Conservation (phyloP, 2,113 vertebrate genomes). For the Oncorhynchus clarkii region DNA sequence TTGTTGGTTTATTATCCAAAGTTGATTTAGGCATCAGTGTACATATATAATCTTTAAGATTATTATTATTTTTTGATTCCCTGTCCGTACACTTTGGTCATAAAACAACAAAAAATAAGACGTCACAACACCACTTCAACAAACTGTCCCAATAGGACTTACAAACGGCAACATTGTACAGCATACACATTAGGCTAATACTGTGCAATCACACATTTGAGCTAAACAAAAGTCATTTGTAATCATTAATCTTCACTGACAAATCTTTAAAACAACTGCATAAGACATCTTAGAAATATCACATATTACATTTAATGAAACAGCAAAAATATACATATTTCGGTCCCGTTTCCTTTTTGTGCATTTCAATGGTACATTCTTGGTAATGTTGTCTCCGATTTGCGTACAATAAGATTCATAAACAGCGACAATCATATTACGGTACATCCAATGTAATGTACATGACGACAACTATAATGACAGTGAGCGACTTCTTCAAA, state of each 20-base stretch:
- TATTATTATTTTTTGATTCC: constrained; percentile 49
- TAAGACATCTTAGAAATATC: constrained; percentile 60
- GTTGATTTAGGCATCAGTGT: constrained; percentile 57
- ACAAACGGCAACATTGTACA: constrained; percentile 62
- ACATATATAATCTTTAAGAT: constrained; percentile 51
- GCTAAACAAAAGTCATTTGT: constrained; percentile 60
- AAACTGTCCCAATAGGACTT: constrained; percentile 46
- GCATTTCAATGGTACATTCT: constrained; percentile 70
- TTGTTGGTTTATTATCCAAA: constrained; percentile 50
- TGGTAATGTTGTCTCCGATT: constrained; percentile 47
- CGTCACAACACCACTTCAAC: constrained; percentile 60
- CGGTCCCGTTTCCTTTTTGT: constrained; percentile 66
- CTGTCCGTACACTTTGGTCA: constrained; percentile 69
- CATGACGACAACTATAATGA: constrained; percentile 41
- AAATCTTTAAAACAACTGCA: constrained; percentile 52
- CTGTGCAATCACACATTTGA: constrained; percentile 73
- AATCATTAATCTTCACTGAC: constrained; percentile 56
- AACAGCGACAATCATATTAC: constrained; percentile 37
- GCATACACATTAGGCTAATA: constrained; percentile 73
- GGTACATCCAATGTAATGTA: constrained; percentile 9
- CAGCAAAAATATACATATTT: constrained; percentile 61
- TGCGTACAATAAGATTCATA: constrained; percentile 53
- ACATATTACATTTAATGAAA: constrained; percentile 47
- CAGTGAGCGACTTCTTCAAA: constrained; percentile 68
- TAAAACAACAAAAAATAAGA: constrained; percentile 62